These are phyloP conservation scores for Ephialtes manifestator DNA, from an alignment of 2,888 invertebrate species.

Conservation along the genomic window DNA sequence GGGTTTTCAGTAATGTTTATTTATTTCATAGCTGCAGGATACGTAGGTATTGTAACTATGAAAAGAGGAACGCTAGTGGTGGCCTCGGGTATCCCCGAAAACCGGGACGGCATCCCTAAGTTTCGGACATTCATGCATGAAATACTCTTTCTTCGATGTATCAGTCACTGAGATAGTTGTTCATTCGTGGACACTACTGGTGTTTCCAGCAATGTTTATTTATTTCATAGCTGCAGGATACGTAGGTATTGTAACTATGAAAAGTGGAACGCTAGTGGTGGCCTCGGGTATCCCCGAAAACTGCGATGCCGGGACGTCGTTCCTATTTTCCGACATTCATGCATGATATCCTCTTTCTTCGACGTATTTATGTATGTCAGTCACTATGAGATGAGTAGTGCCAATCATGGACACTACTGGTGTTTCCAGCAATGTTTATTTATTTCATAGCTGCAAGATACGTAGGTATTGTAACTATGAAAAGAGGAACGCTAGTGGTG, in stretches of 20 bases:
- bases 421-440: too few relatives aligned
- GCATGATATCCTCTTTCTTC: neutral
- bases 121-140: slow-evolving; percentile 7
- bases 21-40: too few relatives aligned
- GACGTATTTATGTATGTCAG: neutral
- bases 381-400: too few relatives aligned
- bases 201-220: too few relatives aligned
- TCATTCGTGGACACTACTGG: too few relatives aligned
- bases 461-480: slow-evolving; percentile 3
- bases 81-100: slow-evolving; percentile 34
- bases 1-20: too few relatives aligned
- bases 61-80: slow-evolving; percentile 17
- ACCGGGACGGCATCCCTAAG: slow-evolving; percentile 33
- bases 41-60: slow-evolving; percentile 13
- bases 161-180: too few relatives aligned
- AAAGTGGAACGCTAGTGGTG: slow-evolving; percentile 17
- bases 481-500: slow-evolving; percentile 7
- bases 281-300: slow-evolving; percentile 36
- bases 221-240: too few relatives aligned
- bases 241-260: slow-evolving; percentile 10
- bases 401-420: too few relatives aligned
- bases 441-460: too few relatives aligned
- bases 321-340: slow-evolving; percentile 6
- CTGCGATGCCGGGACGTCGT: slow-evolving; percentile 32
- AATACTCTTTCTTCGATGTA: neutral